phyloP scores from a whole-genome alignment of 2,113 vertebrate genomes.

The Takifugu bimaculatus region DNA sequence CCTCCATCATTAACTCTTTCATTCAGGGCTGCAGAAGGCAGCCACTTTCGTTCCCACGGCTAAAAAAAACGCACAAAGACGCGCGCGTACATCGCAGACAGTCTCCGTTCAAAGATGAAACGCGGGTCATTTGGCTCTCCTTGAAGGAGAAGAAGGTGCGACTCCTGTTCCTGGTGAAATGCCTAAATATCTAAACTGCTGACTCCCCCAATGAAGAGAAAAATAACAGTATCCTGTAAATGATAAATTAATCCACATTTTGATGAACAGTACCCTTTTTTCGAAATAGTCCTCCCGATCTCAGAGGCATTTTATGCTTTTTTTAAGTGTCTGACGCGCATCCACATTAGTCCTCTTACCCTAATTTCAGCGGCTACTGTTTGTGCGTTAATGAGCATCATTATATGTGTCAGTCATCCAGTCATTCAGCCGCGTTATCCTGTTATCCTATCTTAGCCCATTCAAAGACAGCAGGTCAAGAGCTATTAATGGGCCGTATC shows the following conservation, averaged over 20 bases:
- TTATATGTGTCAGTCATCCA: background rate
- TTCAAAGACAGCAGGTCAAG: background rate
- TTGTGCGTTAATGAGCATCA: background rate
- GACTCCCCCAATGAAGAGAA: too few relatives aligned
- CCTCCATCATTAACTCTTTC: constrained; percentile 67
- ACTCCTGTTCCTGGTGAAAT: too few relatives aligned
- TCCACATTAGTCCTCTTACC: background rate
- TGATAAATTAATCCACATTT: too few relatives aligned
- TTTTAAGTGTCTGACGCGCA: background rate
- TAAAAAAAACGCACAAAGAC: background rate
- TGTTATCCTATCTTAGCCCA: background rate
- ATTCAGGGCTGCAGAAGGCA: constrained; percentile 28
- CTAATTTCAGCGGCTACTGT: background rate
- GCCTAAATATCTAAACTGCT: too few relatives aligned
- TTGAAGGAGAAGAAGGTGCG: too few relatives aligned
- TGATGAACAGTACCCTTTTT: too few relatives aligned
- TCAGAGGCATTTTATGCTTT: background rate
- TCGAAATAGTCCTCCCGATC: too few relatives aligned
- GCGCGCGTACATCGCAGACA: background rate
- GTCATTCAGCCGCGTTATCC: background rate
- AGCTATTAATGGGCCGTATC: background rate
- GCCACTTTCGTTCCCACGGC: constrained; percentile 36
- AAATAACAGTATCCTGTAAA: too few relatives aligned
- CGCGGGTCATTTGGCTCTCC: too few relatives aligned
- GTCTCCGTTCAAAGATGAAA: too few relatives aligned